A percentile compares a stretch with the other conserved stretches of the same genome.
phyloP scores from a whole-genome alignment of 2,888 invertebrate genomes.

The Zeuzera pyrina region DNA sequence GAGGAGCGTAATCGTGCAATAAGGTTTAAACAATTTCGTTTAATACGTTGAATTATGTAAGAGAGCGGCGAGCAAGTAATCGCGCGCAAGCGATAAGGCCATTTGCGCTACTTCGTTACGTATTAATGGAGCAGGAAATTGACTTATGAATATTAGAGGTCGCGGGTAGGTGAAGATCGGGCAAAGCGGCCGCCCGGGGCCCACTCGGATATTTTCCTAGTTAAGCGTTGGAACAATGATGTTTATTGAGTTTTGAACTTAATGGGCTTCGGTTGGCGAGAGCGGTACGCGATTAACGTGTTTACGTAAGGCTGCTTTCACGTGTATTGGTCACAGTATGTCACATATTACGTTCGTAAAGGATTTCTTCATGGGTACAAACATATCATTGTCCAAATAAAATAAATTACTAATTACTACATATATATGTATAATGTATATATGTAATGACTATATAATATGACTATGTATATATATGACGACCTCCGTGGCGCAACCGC shows the following conservation, averaged over 20 bases:
- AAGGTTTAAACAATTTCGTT: constrained; percentile 75
- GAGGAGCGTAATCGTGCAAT: constrained; percentile 73
- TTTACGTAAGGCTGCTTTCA: constrained; percentile 30
- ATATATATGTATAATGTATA: no score
- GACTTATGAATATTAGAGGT: constrained; percentile 74
- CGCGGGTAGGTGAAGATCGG: constrained; percentile 56
- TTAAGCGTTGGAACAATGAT: constrained; percentile 65
- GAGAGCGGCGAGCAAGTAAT: constrained; percentile 71
- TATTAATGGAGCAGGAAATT: constrained; percentile 73
- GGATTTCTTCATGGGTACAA: no score
- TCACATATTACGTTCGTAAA: no score
- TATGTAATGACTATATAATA: no score
- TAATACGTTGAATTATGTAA: constrained; percentile 75
- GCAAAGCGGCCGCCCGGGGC: constrained; percentile 59
- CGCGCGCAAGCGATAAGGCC: constrained; percentile 73
- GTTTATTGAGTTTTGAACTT: constrained; percentile 66
- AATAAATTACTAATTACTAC: no score
- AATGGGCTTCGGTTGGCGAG: constrained; percentile 49
- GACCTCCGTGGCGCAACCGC: no score
- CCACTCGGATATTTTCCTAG: constrained; percentile 59
- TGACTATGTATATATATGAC: no score
- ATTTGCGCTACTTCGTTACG: constrained; percentile 74
- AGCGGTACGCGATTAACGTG: constrained; percentile 57
- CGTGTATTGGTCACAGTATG: no score
- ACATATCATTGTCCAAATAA: no score